phyloP scores from a whole-genome alignment of 1,140 invertebrate genomes.

The Gryllus bimaculatus region DNA sequence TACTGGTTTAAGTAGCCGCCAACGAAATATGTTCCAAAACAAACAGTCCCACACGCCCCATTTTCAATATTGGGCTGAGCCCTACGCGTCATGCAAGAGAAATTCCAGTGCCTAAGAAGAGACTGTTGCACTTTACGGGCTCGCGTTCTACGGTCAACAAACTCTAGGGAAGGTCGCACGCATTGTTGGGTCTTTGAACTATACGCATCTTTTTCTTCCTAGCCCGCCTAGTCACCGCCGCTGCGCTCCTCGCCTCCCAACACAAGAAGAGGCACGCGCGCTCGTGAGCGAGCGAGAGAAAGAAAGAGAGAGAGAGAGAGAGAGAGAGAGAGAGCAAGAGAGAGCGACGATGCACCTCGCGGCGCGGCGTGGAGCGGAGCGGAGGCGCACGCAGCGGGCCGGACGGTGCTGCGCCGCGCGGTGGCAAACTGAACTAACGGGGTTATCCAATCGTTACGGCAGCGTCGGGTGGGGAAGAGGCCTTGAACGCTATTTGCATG shows the following conservation, averaged over 20 bases:
- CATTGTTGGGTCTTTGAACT: slow-evolving; percentile 2
- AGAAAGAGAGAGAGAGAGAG: no score
- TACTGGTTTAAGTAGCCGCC: no score
- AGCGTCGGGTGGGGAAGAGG: slow-evolving; percentile 2
- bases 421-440: slow-evolving; percentile 12
- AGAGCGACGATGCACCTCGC: neutral
- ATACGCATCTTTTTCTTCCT: neutral
- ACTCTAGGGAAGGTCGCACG: slow-evolving; percentile 12
- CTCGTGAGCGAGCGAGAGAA: no score
- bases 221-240: neutral
- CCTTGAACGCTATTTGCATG: slow-evolving; percentile 17
- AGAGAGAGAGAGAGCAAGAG: neutral
- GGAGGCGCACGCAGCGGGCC: no score
- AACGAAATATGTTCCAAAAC: no score
- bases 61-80: no score
- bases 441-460: slow-evolving; percentile 11
- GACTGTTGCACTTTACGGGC: neutral
- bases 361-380: no score
- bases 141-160: neutral
- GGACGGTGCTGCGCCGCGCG: neutral
- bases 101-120: no score
- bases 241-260: no score
- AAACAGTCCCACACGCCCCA: no score
- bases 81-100: no score
- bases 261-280: no score